Evolutionary conservation across 2,113 vertebrate genomes (phyloP).

Genomic region (Phrynocephalus versicolor): DNA sequence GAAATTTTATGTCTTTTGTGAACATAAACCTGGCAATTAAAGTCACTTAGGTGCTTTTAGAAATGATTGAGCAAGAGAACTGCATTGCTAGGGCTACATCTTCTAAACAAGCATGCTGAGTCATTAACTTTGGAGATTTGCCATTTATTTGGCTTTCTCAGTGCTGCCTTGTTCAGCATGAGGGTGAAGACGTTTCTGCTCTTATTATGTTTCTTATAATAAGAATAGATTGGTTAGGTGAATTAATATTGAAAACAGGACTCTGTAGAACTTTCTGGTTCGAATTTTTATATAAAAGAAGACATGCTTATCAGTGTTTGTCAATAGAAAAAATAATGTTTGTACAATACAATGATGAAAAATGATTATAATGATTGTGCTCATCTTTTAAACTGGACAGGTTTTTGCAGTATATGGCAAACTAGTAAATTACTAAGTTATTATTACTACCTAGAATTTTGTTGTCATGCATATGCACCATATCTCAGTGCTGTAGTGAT

Average conservation of each 20-base stretch:
- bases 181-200: background rate
- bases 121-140: background rate
- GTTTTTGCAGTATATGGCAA: background rate
- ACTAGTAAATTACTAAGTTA: background rate
- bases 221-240: background rate
- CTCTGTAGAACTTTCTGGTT: background rate
- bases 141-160: constrained; percentile 21
- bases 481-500: background rate
- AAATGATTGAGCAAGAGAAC: background rate
- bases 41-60: constrained; percentile 13
- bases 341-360: constrained; percentile 8
- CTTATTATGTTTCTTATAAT: background rate
- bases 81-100: background rate
- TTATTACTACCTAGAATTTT: background rate
- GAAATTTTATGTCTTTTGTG: constrained; percentile 2
- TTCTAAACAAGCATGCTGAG: constrained; percentile 19
- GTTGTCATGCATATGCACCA: background rate
- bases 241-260: background rate
- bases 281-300: constrained; percentile 15
- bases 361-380: background rate
- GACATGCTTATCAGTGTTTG: background rate
- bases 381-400: constrained; percentile 9
- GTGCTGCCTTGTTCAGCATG: background rate
- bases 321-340: constrained; percentile 21
- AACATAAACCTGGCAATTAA: background rate